A percentile compares a stretch with the other conserved stretches of the same genome.
These are phyloP conservation scores for Sphaeridia pumilis DNA, from an alignment of 2,888 invertebrate species.

Conservation along the genomic window DNA sequence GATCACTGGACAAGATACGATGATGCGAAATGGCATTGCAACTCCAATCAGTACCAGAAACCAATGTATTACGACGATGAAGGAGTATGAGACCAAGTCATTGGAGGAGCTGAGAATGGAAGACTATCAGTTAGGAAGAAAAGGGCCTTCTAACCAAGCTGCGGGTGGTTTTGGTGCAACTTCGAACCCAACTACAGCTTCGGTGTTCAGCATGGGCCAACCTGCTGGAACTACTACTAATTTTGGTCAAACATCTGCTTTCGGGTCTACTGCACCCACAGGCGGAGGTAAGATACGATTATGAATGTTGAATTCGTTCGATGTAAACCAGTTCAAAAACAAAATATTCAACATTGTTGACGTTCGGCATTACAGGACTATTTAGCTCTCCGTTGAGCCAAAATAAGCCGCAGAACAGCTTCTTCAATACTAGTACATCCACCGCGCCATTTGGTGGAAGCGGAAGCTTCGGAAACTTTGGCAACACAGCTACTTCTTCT, in stretches of 20 bases:
- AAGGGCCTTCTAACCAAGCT: constrained; percentile 50
- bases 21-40: constrained; percentile 74
- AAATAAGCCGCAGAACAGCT: constrained; percentile 27
- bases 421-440: constrained; percentile 35
- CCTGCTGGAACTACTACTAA: constrained; percentile 37
- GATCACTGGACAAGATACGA: constrained; percentile 68
- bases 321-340: neutral
- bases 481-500: constrained; percentile 31
- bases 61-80: constrained; percentile 97
- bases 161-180: constrained; percentile 45
- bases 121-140: constrained; percentile 81
- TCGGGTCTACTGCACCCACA: constrained; percentile 46
- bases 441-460: constrained; percentile 38
- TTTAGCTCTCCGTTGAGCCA: constrained; percentile 24
- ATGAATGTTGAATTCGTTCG: too few species aligned
- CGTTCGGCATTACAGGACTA: constrained; percentile 16
- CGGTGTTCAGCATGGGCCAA: constrained; percentile 34
- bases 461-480: neutral
- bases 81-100: constrained; percentile 90
- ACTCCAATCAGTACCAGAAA: constrained; percentile 83
- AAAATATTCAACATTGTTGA: neutral
- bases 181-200: constrained; percentile 34
- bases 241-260: constrained; percentile 45
- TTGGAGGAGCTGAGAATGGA: constrained; percentile 88
- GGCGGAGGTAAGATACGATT: constrained; percentile 30